Percentiles rank a stretch among this genome's conserved stretches.
These are phyloP conservation scores for Disparrhopalites patrizii DNA, from an alignment of 2,888 invertebrate species.

Conservation along the genomic window DNA sequence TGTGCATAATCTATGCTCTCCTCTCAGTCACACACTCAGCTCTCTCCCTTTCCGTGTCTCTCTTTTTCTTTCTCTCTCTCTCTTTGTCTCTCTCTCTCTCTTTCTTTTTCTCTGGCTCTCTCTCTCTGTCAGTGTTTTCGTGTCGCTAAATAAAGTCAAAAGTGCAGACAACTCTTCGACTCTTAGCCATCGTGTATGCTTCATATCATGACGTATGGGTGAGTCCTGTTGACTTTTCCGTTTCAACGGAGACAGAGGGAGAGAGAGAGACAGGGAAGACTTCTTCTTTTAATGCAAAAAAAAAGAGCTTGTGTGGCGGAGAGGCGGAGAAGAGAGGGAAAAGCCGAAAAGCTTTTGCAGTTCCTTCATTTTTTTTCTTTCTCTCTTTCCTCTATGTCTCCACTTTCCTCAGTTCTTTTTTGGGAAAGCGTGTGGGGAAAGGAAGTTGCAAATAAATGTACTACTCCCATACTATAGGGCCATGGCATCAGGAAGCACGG, in stretches of 20 bases:
- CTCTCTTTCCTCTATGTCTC: neutral
- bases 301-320: constrained; percentile 2
- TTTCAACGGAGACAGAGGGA: neutral
- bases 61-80: no score
- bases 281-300: constrained; percentile 26
- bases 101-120: no score
- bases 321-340: constrained; percentile 16
- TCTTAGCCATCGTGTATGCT: neutral
- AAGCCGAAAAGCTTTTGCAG: constrained; percentile 16
- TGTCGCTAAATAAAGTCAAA: constrained; percentile 28
- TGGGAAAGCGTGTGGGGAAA: no score
- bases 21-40: no score
- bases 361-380: constrained; percentile 11
- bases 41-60: no score
- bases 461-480: neutral
- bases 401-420: neutral
- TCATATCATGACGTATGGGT: neutral
- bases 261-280: constrained; percentile 6
- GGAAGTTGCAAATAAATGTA: neutral
- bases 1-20: constrained; percentile 26
- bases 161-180: constrained; percentile 13
- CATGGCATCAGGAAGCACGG: neutral
- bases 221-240: neutral
- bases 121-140: constrained; percentile 5
- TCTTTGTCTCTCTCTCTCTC: no score